These are phyloP conservation scores for Raphicerus campestris DNA, from an alignment of 2,113 vertebrate species.

Conservation along the genomic window DNA sequence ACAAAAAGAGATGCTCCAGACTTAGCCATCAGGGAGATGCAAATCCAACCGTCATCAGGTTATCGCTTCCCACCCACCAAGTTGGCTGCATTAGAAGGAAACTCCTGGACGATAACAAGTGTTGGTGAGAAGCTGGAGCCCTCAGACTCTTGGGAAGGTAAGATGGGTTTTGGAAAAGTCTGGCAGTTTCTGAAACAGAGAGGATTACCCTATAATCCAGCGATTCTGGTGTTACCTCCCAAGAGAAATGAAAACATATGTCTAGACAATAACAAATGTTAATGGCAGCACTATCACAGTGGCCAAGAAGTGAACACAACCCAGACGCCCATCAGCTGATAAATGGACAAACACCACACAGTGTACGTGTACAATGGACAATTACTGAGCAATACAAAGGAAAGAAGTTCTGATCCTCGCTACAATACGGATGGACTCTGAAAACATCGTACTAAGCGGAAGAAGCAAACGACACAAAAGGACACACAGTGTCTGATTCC, in stretches of 20 bases:
- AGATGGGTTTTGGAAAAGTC: rapidly evolving
- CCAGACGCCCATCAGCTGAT: not conserved
- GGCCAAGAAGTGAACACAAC: not conserved
- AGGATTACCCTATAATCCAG: not conserved
- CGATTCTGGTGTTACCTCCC: not conserved
- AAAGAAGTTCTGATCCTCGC: rapidly evolving
- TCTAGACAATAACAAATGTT: not conserved
- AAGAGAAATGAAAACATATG: not conserved
- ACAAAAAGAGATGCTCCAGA: not conserved
- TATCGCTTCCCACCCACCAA: rapidly evolving
- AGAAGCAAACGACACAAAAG: not conserved
- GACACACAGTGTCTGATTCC: rapidly evolving
- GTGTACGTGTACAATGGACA: rapidly evolving
- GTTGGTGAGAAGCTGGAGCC: rapidly evolving
- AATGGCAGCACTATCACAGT: rapidly evolving
- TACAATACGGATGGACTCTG: rapidly evolving
- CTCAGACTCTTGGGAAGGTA: rapidly evolving
- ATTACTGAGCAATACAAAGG: not conserved
- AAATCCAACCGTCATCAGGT: rapidly evolving
- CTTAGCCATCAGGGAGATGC: not conserved
- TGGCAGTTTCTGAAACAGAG: not conserved
- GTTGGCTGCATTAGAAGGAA: rapidly evolving
- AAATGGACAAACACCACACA: rapidly evolving
- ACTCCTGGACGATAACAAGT: too few species aligned
- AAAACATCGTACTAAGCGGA: not conserved